Conservation (phyloP, 2,888 invertebrate species). For the Bruchidius siliquastri region DNA sequence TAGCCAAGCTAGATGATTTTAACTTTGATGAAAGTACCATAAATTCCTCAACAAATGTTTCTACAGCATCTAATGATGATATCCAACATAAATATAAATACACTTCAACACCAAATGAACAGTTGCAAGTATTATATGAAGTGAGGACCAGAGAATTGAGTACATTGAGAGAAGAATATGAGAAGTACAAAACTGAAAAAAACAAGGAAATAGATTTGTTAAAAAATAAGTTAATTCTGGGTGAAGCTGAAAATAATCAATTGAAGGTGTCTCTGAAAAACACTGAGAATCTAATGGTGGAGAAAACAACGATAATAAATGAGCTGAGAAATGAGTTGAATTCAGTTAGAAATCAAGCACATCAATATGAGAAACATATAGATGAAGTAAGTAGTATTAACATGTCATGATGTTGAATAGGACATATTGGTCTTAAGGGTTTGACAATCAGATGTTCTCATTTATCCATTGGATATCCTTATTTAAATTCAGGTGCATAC, state of each 20-base stretch:
- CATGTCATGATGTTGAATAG: neutral
- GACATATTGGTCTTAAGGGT: too few species aligned
- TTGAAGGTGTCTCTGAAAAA: slow-evolving; percentile 30
- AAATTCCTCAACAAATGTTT: slow-evolving; percentile 35
- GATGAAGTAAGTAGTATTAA: slow-evolving; percentile 23
- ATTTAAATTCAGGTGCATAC: too few species aligned
- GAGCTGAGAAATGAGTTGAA: slow-evolving; percentile 20
- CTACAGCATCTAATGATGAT: slow-evolving; percentile 28
- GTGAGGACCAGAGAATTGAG: slow-evolving; percentile 43
- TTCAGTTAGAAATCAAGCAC: slow-evolving; percentile 24
- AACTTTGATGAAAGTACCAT: slow-evolving; percentile 55
- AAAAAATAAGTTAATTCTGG: slow-evolving; percentile 29
- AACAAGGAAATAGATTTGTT: slow-evolving; percentile 26
- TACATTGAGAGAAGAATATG: slow-evolving; percentile 29
- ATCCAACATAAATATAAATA: slow-evolving; percentile 29
- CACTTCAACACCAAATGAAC: slow-evolving; percentile 36
- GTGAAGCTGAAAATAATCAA: slow-evolving; percentile 35
- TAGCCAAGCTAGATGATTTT: slow-evolving; percentile 65
- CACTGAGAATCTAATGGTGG: slow-evolving; percentile 32
- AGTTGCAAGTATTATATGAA: slow-evolving; percentile 46
- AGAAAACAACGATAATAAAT: slow-evolving; percentile 28
- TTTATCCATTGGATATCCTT: too few species aligned
- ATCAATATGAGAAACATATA: slow-evolving; percentile 22
- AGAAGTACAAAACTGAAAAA: slow-evolving; percentile 25
- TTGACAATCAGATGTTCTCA: too few species aligned